Base-by-base conservation (phyloP, 2,113 vertebrate species). In the Anarrhichthys ocellatus region DNA sequence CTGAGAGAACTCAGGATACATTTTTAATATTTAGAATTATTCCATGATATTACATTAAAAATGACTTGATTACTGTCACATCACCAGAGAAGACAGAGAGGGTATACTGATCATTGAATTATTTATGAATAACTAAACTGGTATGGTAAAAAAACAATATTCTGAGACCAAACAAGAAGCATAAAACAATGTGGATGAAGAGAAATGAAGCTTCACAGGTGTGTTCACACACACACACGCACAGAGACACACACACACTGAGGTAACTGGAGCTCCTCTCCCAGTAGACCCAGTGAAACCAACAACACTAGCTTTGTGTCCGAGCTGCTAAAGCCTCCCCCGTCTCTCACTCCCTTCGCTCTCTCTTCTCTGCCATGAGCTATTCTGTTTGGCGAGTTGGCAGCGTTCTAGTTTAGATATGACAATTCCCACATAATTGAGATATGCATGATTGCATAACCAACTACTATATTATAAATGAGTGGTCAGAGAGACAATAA, bases 241-340 rank as follows among this genome's bases (percentile, higher is more conserved):
- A 48, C 46, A 48, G 15, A 48, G 15, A 48, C 46, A 48, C 46
- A 48, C 46, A 18, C 46, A 48, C 44, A 17, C 64, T 63, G 66
- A 22, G 65, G 82, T 76, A 88, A 87, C 76, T 78, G 4, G 80
- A 85, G 50, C 87, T 66, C 2, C 9, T 15, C 24, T 85, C 80
- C 87, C 80, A 85, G 73, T 52, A 40, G 74, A 79, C 56, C 84
- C 73, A 85, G 32, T 72, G 40, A 83, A 83, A 83, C 77, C 88
- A 88, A 88, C 89, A 87, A 85, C 67, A 75, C 34, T 1, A 52
- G 82, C 89, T 83, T 87, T 87, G 87, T 90, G 42, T 59, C 50
- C 22, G 8, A 18, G 73, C 63, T 15, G 75, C 75, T 5, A 3
- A 22, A 27, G 40, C 67, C 80, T 69, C 64, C 36, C 54, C 24